phyloP scores from a whole-genome alignment of 2,113 vertebrate species.

The Chloebia gouldiae region DNA sequence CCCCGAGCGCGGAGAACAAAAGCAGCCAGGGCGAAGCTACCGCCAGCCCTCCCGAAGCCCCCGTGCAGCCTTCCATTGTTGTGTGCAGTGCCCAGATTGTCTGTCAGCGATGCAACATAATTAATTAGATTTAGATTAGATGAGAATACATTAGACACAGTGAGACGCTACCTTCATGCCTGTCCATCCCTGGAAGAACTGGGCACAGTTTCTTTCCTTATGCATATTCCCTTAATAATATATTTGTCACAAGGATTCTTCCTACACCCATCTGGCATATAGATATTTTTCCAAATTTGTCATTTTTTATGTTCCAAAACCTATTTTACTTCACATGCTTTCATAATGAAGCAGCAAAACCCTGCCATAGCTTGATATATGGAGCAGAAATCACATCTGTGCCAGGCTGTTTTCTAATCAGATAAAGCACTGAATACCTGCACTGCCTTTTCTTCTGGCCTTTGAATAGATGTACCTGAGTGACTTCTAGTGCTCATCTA shows the following conservation, averaged over 20 bases:
- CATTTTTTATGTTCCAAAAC: constrained; percentile 70
- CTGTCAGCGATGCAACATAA: not conserved
- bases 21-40: not conserved
- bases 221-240: constrained; percentile 68
- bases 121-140: constrained; percentile 29
- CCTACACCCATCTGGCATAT: constrained; percentile 74
- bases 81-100: not conserved
- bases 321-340: constrained; percentile 69
- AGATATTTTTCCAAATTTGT: constrained; percentile 74
- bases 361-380: constrained; percentile 58
- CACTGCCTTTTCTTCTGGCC: constrained; percentile 12
- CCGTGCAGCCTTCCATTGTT: not conserved
- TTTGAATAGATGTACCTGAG: constrained; percentile 34
- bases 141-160: constrained; percentile 32
- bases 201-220: constrained; percentile 63
- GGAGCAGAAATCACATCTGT: constrained; percentile 56
- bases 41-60: not conserved
- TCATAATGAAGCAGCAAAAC: constrained; percentile 67
- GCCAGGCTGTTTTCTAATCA: constrained; percentile 64
- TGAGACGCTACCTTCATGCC: constrained; percentile 29
- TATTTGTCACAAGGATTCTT: constrained; percentile 72
- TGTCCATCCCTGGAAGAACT: constrained; percentile 53
- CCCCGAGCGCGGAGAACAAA: not conserved
- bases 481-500: not conserved
- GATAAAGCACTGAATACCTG: constrained; percentile 23